These are phyloP conservation scores for Anguilla marmorata DNA, from an alignment of 2,797 vertebrate genomes.

Conservation along the genomic window DNA sequence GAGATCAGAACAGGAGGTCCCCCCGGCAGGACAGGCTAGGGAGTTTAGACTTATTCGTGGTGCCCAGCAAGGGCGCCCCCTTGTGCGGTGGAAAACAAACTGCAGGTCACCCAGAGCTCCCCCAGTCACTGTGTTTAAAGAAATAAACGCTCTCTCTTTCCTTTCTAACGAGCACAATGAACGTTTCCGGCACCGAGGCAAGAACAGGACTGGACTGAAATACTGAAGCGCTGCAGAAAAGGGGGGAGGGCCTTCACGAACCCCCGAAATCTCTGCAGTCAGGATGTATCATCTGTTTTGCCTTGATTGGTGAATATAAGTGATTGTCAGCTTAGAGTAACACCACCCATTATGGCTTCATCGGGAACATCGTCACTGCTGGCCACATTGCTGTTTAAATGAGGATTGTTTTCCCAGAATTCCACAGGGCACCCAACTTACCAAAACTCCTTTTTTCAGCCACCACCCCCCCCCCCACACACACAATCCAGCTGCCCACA, in stretches of 20 bases:
- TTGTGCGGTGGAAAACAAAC: background rate
- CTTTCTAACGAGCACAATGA: background rate
- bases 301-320: background rate
- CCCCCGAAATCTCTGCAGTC: too few species aligned
- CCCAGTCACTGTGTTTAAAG: background rate
- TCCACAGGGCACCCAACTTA: constrained; percentile 29
- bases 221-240: background rate
- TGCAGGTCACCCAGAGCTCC: background rate
- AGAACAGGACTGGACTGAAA: background rate
- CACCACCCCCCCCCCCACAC: background rate
- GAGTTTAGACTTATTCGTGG: background rate
- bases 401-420: background rate
- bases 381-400: background rate
- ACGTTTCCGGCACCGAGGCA: background rate
- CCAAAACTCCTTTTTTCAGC: background rate
- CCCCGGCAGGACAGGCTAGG: too few species aligned
- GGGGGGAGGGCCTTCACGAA: background rate
- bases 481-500: constrained; percentile 38
- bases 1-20: too few species aligned
- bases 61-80: background rate
- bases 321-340: background rate
- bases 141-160: background rate
- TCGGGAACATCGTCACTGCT: too few species aligned
- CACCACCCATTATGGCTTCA: too few species aligned
- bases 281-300: too few species aligned